Evolutionary conservation across 2,888 invertebrate species (phyloP), one percentile per base, ranked within the genome.

Genomic region (Epinotia ramella): DNA sequence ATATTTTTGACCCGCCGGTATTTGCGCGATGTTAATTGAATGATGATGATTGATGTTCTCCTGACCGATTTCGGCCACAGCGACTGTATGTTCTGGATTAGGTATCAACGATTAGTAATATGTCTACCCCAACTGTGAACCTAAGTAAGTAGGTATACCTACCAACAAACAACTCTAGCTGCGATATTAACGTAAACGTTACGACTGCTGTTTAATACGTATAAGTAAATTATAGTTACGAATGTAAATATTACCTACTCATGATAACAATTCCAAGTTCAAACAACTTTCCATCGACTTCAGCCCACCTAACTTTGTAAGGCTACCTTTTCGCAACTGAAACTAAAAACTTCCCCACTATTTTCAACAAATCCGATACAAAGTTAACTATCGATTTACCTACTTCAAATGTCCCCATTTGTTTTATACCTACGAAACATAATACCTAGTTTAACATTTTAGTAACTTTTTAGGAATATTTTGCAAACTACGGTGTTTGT

Each of bases 291-390:
- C 24, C 24, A 59, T 16, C 59, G 24, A 24, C 62, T 33, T 24
- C n/a, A 59, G 28, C 59, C 40, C 40, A 40, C 40, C 40, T 24
- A 62, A 62, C 28, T 62, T 62, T 62, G 60, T 60, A 60, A n/a
- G 33, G 60, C 60, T 60, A 16, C 28, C 28, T 16, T 28, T 16
- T 60, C 5, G 40, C 7, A 40, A 40, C 40, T 40, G 40, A 40
- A 40, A 40, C 40, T 40, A 9, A 40, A 40, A 28, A 60, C 16
- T 16, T 28, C 28, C 28, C 13, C 60, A 16, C 16, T 28, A 60
- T 33, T 62, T 62, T 62, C 28, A 62, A 33, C 33, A 62, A n/a
- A 28, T 53, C 4, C 53, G 7, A 33, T 33, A 7, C 53, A n/a
- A n/a, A 53, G 5, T n/a, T 53, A n/a, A 53, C 4, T n/a, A 7